A percentile compares a stretch with the other conserved stretches of the same genome.
Evolutionary conservation across 2,113 vertebrate genomes (phyloP).

Genomic region (Podiceps cristatus): DNA sequence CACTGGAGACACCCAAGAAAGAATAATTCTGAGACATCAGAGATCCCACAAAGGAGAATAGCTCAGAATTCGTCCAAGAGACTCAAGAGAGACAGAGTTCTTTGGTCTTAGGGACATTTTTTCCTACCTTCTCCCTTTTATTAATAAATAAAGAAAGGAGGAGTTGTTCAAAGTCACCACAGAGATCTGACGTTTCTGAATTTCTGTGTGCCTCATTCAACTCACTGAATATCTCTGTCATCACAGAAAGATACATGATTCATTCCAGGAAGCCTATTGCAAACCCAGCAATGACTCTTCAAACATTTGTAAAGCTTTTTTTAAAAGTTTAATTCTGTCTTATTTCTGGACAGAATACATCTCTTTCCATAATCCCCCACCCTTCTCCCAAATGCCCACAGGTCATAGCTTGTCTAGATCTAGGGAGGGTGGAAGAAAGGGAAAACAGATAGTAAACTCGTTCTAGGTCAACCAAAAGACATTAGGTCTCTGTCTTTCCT

Average conservation of each 20-base stretch:
- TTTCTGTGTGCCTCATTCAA: conserved; percentile 26
- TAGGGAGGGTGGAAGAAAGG: background rate
- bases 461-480: background rate
- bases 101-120: conserved; percentile 47
- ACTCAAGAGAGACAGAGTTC: background rate
- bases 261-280: conserved; percentile 10
- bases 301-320: background rate
- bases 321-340: background rate
- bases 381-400: background rate
- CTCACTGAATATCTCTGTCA: conserved; percentile 3
- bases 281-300: background rate
- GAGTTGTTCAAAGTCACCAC: conserved; percentile 18
- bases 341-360: background rate
- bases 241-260: conserved; percentile 1
- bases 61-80: background rate
- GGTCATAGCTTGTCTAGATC: background rate
- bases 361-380: background rate
- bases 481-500: background rate
- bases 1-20: conserved; percentile 14
- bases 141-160: conserved; percentile 51
- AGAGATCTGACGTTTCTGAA: conserved; percentile 19
- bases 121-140: conserved; percentile 16
- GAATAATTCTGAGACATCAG: conserved; percentile 35
- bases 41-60: background rate
- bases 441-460: background rate